Conservation (phyloP, 2,888 invertebrate genomes). For the Dorcus hopei region DNA sequence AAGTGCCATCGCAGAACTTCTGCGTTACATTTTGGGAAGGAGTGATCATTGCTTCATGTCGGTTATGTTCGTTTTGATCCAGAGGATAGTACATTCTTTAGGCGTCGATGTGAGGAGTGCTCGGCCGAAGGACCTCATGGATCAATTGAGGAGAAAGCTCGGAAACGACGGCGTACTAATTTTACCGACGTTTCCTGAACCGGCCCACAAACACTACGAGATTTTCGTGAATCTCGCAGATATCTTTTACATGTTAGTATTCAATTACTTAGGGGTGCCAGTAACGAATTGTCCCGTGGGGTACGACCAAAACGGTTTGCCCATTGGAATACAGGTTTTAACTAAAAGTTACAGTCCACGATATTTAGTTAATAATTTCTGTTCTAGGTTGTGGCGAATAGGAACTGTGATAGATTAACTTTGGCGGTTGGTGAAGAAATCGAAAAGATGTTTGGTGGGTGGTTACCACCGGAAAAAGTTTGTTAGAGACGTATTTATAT, state of each 20-base stretch:
- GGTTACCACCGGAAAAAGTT: constrained; percentile 62
- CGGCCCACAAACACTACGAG: constrained; percentile 86
- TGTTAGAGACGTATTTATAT: background rate
- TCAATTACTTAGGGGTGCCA: constrained; percentile 85
- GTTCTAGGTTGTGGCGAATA: constrained; percentile 66
- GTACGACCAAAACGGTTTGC: constrained; percentile 75
- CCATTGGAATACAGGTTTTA: constrained; percentile 77
- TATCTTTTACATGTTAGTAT: constrained; percentile 80
- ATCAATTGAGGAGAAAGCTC: constrained; percentile 63
- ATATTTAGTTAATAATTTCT: background rate
- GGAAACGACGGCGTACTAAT: constrained; percentile 84
- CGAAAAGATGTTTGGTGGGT: constrained; percentile 86
- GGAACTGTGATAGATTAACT: constrained; percentile 79
- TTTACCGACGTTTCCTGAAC: constrained; percentile 85
- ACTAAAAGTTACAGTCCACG: background rate
- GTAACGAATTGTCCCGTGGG: constrained; percentile 86
- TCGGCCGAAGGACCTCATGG: constrained; percentile 18
- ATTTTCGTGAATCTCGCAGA: constrained; percentile 77
- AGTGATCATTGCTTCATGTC: constrained; percentile 44
- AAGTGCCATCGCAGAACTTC: constrained; percentile 33
- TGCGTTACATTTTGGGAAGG: constrained; percentile 40
- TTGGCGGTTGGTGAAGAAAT: constrained; percentile 85
- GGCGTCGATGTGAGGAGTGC: constrained; percentile 5
- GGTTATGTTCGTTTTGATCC: background rate
- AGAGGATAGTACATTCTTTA: constrained; percentile 25